Evolutionary conservation across 2,113 vertebrate species (phyloP), one percentile per base, ranked within the genome.

Genomic region (Rousettus leschenaultii): DNA sequence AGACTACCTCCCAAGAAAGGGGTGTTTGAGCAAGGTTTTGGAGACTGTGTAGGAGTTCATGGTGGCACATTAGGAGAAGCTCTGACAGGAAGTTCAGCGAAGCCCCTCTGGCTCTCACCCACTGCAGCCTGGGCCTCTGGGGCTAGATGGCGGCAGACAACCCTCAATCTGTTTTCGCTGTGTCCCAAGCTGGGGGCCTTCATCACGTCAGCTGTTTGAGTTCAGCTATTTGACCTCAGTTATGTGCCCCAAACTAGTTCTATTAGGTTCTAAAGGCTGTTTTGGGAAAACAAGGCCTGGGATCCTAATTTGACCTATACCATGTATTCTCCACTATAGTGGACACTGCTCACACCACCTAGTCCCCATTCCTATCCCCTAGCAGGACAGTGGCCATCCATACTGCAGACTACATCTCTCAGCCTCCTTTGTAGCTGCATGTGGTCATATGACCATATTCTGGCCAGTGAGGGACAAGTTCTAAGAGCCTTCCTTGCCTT

Each of bases 261-360:
- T n/a, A 53, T 66, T 48, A 35, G 78, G 48, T 68, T 82, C n/a
- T 84, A 48, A 48, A 78, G 51, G 70, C 51, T 18, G 38, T 86
- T 61, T 85, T 79, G 8, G 33, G 21, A 40, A 22, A 77, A 63
- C 28, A n/a, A 40, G 43, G 40, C 28, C 51, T 1, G 5, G 63
- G 18, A 35, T 38, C 14, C 45, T 80, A 66, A 70, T 33, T 19
- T 57, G 35, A 91, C 38, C 57, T 88, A 57, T 15, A 24, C 5
- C 10, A 5, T 21, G 16, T 26, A 66, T 35, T 30, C 26, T 70
- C 22, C 57, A 12, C 1, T 6, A 5, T 0, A 10, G 51, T 16
- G 4, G 22, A 26, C n/a, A n/a, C 0, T 2, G 51, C 40, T 48
- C 38, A 26, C 2, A 3, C 26, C 48, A 14, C 14, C 13, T 51